These are phyloP conservation scores for Catocala nupta DNA, from an alignment of 2,888 invertebrate species.

Conservation along the genomic window DNA sequence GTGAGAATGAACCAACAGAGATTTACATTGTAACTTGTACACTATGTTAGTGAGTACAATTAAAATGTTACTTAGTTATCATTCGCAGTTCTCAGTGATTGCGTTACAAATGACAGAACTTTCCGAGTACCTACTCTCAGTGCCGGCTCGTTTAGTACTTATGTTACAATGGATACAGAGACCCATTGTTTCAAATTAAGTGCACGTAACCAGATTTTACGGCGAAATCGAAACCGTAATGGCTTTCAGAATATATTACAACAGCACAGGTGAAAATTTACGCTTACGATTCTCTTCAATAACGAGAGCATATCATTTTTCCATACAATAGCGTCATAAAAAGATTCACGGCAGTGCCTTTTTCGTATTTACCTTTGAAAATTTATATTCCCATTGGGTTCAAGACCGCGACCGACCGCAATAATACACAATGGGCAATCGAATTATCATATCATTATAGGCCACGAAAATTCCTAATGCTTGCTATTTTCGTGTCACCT, in stretches of 20 bases:
- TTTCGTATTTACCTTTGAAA: constrained; percentile 82
- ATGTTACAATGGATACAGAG: constrained; percentile 29
- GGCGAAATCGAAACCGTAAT: constrained; percentile 45
- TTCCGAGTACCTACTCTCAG: constrained; percentile 15
- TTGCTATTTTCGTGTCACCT: constrained; percentile 50
- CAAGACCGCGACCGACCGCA: constrained; percentile 74
- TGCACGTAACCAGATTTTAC: constrained; percentile 49
- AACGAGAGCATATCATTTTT: constrained; percentile 72
- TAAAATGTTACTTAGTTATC: constrained; percentile 40
- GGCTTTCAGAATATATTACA: constrained; percentile 52
- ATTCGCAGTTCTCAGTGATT: constrained; percentile 16
- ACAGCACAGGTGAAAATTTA: constrained; percentile 60
- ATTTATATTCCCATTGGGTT: constrained; percentile 82
- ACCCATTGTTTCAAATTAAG: constrained; percentile 53
- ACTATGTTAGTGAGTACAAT: constrained; percentile 25
- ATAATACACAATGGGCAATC: constrained; percentile 82
- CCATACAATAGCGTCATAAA: constrained; percentile 75
- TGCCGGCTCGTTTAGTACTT: constrained; percentile 10
- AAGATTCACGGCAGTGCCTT: constrained; percentile 77
- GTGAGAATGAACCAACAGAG: background rate
- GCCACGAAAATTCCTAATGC: constrained; percentile 60
- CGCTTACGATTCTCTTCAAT: constrained; percentile 63
- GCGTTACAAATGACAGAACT: constrained; percentile 40
- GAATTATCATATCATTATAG: constrained; percentile 83
- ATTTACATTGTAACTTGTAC: background rate